Percentiles rank a stretch among this genome's conserved stretches.
Conservation (phyloP, 2,888 invertebrate species). For the Sicus ferrugineus region DNA sequence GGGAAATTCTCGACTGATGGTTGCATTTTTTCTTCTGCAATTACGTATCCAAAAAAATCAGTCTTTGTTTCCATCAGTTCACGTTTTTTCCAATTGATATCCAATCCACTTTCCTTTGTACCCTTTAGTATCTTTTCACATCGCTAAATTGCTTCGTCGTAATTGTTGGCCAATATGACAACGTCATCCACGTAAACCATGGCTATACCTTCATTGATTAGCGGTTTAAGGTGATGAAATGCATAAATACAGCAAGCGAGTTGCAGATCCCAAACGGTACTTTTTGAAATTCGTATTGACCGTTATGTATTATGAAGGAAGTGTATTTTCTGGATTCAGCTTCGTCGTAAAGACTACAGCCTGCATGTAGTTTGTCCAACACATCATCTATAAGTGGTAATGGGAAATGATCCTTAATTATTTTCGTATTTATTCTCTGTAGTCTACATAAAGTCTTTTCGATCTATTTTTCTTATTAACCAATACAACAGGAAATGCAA, state of each 20-base stretch:
- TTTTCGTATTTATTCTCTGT: background rate
- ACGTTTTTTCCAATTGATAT: too few species aligned
- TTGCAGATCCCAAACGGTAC: constrained; percentile 59
- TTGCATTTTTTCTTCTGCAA: constrained; percentile 47
- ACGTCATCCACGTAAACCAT: constrained; percentile 35
- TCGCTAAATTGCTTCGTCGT: constrained; percentile 20
- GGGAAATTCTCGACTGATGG: constrained; percentile 45
- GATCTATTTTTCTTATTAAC: background rate
- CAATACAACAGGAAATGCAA: background rate
- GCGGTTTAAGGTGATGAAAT: constrained; percentile 35
- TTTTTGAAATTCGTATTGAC: constrained; percentile 2
- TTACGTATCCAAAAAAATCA: constrained; percentile 50
- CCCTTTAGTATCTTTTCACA: background rate
- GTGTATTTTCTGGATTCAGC: constrained; percentile 33
- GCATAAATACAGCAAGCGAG: constrained; percentile 53
- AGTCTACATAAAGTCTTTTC: background rate
- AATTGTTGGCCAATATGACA: constrained; percentile 28
- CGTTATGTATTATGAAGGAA: constrained; percentile 28
- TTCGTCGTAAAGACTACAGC: constrained; percentile 26
- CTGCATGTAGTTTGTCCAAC: constrained; percentile 26
- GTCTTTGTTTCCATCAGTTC: too few species aligned
- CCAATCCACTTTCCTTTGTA: constrained; percentile 28
- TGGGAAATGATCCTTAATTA: background rate
- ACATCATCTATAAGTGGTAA: constrained; percentile 23
- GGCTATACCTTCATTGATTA: constrained; percentile 29